These are phyloP conservation scores for Empis livida DNA, from an alignment of 2,888 invertebrate genomes.

Conservation along the genomic window DNA sequence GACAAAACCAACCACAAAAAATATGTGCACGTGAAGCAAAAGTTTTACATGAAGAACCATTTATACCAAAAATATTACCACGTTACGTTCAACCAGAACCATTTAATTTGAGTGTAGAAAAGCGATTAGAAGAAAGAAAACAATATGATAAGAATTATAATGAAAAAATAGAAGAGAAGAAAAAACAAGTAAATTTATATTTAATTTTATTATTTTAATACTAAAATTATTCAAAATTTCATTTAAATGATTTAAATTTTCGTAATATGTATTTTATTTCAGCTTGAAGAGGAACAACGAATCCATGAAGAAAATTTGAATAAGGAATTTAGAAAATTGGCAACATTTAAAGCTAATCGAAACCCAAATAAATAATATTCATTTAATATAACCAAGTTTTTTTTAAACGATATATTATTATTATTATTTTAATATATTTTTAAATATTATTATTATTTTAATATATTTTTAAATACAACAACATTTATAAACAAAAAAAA, in stretches of 20 bases:
- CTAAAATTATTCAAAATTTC: no score
- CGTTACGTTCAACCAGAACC: constrained; percentile 18
- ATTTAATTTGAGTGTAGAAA: constrained; percentile 25
- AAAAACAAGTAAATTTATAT: constrained; percentile 23
- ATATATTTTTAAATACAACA: no score
- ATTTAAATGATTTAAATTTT: no score
- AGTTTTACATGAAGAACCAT: constrained; percentile 21
- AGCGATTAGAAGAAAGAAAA: constrained; percentile 26
- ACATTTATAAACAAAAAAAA: no score
- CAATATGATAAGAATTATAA: constrained; percentile 23
- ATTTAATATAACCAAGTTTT: no score
- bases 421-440: no score
- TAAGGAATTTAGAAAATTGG: constrained; percentile 27
- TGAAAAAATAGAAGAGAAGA: constrained; percentile 19
- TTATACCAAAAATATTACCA: constrained; percentile 17
- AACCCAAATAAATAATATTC: constrained; percentile 29
- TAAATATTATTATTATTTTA: no score
- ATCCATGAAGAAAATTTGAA: constrained; percentile 23
- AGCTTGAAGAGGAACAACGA: constrained; percentile 29
- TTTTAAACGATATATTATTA: no score
- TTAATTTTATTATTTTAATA: background rate
- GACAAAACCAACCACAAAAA: constrained; percentile 13
- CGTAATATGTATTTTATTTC: constrained; percentile 13
- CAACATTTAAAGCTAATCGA: constrained; percentile 32
- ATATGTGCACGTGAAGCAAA: constrained; percentile 14